Conservation (phyloP, 53 echinoderm and acorn worm species). For the Henricia sp. region DNA sequence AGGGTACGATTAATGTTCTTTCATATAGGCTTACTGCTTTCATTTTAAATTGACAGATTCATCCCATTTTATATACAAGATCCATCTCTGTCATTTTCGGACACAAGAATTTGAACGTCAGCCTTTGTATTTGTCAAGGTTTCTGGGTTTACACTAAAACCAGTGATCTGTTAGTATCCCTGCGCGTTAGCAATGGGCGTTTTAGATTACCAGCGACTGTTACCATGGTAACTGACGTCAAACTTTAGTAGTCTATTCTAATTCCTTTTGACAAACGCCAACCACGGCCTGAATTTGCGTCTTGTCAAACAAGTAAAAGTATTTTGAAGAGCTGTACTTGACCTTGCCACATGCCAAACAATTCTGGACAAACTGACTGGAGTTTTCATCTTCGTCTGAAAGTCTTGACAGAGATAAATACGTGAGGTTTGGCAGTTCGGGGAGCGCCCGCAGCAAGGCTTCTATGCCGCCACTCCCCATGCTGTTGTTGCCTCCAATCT, state of each 20-base stretch:
- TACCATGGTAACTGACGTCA: background rate
- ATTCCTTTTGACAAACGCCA: background rate
- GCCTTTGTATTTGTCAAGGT: too few relatives aligned
- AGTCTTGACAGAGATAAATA: background rate
- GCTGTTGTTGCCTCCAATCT: background rate
- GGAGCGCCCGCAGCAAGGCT: background rate
- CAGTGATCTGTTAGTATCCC: too few relatives aligned
- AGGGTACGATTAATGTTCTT: too few relatives aligned
- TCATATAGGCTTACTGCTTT: too few relatives aligned
- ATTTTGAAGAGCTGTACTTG: background rate
- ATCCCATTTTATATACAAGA: too few relatives aligned
- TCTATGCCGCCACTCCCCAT: background rate
- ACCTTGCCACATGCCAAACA: background rate
- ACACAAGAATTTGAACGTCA: too few relatives aligned
- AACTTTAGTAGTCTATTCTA: background rate
- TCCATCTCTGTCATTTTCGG: too few relatives aligned
- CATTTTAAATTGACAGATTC: too few relatives aligned
- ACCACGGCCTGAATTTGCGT: conserved; percentile 8
- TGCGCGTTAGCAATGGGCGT: too few relatives aligned
- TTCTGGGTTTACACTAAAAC: too few relatives aligned
- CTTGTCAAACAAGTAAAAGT: background rate
- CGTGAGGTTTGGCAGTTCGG: background rate
- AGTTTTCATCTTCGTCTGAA: background rate
- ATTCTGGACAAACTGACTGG: background rate
- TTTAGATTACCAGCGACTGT: background rate